Conservation (phyloP, 2,888 invertebrate genomes). For the Lamellibrachia satsuma region DNA sequence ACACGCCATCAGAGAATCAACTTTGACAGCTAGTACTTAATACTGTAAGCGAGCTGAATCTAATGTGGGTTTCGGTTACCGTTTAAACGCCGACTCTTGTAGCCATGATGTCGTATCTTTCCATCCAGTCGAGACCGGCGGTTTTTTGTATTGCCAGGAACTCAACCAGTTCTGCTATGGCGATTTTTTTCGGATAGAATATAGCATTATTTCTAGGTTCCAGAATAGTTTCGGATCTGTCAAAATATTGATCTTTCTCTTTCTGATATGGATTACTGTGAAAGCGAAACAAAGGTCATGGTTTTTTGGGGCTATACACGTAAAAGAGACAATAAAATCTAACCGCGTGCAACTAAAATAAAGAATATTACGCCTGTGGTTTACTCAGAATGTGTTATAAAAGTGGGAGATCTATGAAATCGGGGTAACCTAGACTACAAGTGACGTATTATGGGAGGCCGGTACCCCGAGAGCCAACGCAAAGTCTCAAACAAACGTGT, state of each 20-base stretch:
- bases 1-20: conserved; percentile 13
- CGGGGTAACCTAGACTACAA: too few relatives aligned
- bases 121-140: background rate
- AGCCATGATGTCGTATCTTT: background rate
- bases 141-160: background rate
- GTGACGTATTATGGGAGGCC: too few relatives aligned
- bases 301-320: too few relatives aligned
- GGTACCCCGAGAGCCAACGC: too few relatives aligned
- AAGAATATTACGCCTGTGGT: too few relatives aligned
- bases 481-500: too few relatives aligned
- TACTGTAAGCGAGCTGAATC: conserved; percentile 13
- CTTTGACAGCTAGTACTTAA: conserved; percentile 4
- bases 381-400: too few relatives aligned
- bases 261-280: too few relatives aligned
- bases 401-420: too few relatives aligned
- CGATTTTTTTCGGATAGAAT: background rate
- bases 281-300: too few relatives aligned
- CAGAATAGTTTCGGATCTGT: background rate
- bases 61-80: background rate
- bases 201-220: background rate
- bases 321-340: too few relatives aligned
- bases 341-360: too few relatives aligned
- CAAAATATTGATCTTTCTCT: background rate
- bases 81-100: background rate
- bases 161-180: background rate